Conservation (phyloP, 2,888 invertebrate species). For the Latrodectus elegans region DNA sequence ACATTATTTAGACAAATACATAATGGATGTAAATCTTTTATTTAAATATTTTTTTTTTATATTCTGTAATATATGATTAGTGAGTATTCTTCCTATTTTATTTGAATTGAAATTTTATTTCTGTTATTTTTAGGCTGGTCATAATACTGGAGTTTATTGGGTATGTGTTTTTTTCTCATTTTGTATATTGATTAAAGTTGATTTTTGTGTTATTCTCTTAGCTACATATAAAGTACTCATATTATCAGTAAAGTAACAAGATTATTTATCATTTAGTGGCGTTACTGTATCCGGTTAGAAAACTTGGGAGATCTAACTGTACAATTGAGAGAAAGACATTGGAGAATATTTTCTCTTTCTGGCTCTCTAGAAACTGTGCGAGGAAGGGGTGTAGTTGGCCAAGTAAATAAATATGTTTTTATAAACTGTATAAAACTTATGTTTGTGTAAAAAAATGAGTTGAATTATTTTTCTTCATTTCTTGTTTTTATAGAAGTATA, state of each 20-base stretch:
- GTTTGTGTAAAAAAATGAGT: too few relatives aligned
- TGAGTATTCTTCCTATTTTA: too few relatives aligned
- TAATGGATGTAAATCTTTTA: neutral
- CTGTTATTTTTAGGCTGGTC: slow-evolving; percentile 77
- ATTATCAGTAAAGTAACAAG: neutral
- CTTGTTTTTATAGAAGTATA: too few relatives aligned
- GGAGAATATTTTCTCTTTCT: slow-evolving; percentile 94
- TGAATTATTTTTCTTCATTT: too few relatives aligned
- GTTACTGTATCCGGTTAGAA: slow-evolving; percentile 97
- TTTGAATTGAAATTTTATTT: neutral
- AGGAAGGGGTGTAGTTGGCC: slow-evolving; percentile 97
- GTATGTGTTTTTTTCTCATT: slow-evolving; percentile 76
- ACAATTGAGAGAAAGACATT: slow-evolving; percentile 95
- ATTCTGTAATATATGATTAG: neutral
- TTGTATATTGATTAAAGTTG: neutral
- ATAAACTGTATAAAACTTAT: too few relatives aligned
- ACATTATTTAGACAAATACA: too few relatives aligned
- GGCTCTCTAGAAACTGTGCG: slow-evolving; percentile 91
- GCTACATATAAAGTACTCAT: neutral
- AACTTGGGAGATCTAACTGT: slow-evolving; percentile 92
- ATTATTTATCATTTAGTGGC: slow-evolving; percentile 82
- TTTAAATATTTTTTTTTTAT: slow-evolving; percentile 12
- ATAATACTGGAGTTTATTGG: slow-evolving; percentile 94
- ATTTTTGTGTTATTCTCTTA: neutral
- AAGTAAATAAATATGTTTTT: slow-evolving; percentile 72